Conservation (phyloP, 2,888 invertebrate genomes). For the Coelopa pilipes region DNA sequence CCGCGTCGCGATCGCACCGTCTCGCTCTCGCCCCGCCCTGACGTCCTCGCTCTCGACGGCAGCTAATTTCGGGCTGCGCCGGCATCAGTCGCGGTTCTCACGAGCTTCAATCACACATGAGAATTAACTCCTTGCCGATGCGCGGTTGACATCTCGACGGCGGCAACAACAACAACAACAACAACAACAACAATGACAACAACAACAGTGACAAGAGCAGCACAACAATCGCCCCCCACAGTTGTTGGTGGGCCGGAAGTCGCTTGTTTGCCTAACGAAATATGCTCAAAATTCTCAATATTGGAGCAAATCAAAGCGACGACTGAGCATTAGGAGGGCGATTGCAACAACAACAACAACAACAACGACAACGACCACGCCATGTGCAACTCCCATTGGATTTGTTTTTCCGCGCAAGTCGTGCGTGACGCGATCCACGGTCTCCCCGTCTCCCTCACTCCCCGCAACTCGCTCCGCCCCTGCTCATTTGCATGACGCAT, state of each 20-base stretch:
- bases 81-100: constrained; percentile 50
- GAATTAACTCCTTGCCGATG: constrained; percentile 48
- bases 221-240: not conserved
- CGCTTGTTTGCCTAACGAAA: constrained; percentile 51
- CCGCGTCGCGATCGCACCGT: constrained; percentile 1
- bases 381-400: constrained; percentile 42
- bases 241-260: constrained; percentile 49
- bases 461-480: not conserved
- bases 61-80: not conserved
- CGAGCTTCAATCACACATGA: constrained; percentile 52
- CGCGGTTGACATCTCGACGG: constrained; percentile 2
- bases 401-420: constrained; percentile 57
- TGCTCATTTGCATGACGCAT: not conserved
- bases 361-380: no score
- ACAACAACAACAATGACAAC: not conserved
- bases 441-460: not conserved
- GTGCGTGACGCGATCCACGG: constrained; percentile 57
- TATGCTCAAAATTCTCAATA: constrained; percentile 4
- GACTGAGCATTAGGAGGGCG: constrained; percentile 20
- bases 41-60: not conserved
- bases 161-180: not conserved
- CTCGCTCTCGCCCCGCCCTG: no score
- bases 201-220: constrained; percentile 6
- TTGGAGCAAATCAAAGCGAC: constrained; percentile 24
- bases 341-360: constrained; percentile 28